A percentile compares a stretch with the other conserved stretches of the same genome.
phyloP scores from a whole-genome alignment of 2,113 vertebrate species.

The Cyprinodon variegatus region DNA sequence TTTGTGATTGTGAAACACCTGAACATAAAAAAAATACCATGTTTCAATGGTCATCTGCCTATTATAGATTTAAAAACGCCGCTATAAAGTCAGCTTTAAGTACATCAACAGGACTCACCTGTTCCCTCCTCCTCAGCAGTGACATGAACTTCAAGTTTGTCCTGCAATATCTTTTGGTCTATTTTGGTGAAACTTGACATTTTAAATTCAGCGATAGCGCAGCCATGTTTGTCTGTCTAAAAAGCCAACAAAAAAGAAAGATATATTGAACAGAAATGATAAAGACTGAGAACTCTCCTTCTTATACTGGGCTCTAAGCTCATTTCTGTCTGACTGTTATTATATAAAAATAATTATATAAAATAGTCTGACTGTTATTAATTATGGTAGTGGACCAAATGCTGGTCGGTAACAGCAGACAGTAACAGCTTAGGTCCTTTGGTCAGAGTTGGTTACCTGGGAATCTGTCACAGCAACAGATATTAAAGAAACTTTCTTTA shows the following conservation, averaged over 20 bases:
- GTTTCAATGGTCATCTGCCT: neutral
- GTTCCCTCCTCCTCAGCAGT: conserved; percentile 71
- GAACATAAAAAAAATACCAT: neutral
- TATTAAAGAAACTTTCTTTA: too few species aligned
- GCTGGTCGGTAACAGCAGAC: too few species aligned
- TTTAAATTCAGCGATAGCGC: conserved; percentile 41
- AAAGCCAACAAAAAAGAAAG: neutral
- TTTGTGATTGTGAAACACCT: conserved; percentile 19
- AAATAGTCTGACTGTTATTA: too few species aligned
- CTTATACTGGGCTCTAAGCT: too few species aligned
- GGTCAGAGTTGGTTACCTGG: too few species aligned
- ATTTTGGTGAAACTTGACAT: conserved; percentile 49
- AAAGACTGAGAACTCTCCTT: too few species aligned
- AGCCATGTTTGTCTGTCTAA: conserved; percentile 57
- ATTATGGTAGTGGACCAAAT: too few species aligned
- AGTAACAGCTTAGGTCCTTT: too few species aligned
- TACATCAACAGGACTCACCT: conserved; percentile 37
- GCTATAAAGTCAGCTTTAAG: neutral
- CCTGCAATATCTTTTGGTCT: neutral
- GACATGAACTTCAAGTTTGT: neutral
- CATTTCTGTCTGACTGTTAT: too few species aligned
- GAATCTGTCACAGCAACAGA: too few species aligned
- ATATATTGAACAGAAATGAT: neutral
- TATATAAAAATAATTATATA: too few species aligned
- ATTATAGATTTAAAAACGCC: neutral